Evolutionary conservation across 2,888 invertebrate species (phyloP).

Genomic region (Leistus spinibarbis): DNA sequence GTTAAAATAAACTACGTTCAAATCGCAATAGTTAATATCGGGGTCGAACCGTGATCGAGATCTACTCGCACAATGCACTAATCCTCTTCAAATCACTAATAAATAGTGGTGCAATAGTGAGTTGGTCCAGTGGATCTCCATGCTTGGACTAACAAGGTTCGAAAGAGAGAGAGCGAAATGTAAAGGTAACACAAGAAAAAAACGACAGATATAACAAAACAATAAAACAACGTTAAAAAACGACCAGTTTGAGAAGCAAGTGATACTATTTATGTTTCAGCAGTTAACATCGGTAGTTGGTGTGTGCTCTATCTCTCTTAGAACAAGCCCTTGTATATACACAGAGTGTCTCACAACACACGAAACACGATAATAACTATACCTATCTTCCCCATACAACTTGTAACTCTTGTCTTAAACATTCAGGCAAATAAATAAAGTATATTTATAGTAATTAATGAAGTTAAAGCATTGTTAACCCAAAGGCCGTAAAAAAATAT

Average conservation of each 20-base stretch:
- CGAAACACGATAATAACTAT: conserved; percentile 1
- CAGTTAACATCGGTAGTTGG: conserved; percentile 41
- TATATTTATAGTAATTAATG: neutral
- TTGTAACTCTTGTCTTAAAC: neutral
- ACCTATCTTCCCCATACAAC: neutral
- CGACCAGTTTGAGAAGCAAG: conserved; percentile 43
- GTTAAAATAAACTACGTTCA: conserved; percentile 31
- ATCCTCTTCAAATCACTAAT: neutral
- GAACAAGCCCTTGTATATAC: conserved; percentile 14
- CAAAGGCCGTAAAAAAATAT: too few species aligned
- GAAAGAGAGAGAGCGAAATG: conserved; percentile 18
- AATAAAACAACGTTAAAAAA: conserved; percentile 42
- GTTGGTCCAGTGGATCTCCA: conserved; percentile 31
- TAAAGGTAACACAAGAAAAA: conserved; percentile 23
- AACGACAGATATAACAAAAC: conserved; percentile 37
- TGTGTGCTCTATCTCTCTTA: conserved; percentile 34
- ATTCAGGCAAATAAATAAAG: neutral
- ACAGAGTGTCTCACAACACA: conserved; percentile 6
- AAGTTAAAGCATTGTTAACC: neutral
- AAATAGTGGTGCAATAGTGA: neutral
- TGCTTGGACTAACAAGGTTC: conserved; percentile 35
- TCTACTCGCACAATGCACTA: conserved; percentile 10
- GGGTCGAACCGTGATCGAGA: conserved; percentile 27
- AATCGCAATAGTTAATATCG: conserved; percentile 36
- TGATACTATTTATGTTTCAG: conserved; percentile 44